These are phyloP conservation scores for Tholera decimalis DNA, from an alignment of 2,888 invertebrate genomes.

Conservation along the genomic window DNA sequence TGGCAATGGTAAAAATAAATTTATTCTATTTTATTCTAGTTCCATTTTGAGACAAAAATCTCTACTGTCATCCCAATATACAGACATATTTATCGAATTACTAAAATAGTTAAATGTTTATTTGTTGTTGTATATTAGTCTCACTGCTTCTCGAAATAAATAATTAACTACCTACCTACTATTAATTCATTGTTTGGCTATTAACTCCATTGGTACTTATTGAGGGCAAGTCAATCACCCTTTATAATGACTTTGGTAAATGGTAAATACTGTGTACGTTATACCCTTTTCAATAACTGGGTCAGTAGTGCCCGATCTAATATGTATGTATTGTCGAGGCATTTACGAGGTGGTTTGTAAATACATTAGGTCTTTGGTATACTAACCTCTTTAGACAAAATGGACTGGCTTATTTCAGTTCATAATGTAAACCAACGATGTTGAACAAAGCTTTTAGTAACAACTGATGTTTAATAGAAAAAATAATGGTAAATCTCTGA, in stretches of 20 bases:
- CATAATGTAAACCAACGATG: slow-evolving; percentile 18
- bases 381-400: slow-evolving; percentile 27
- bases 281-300: slow-evolving; percentile 34
- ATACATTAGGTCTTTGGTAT: slow-evolving; percentile 8
- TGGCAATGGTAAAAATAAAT: too few species aligned
- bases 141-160: neutral
- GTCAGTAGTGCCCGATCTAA: slow-evolving; percentile 12
- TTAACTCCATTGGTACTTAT: slow-evolving; percentile 2
- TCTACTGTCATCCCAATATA: too few species aligned
- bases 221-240: slow-evolving; percentile 33
- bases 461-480: neutral
- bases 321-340: slow-evolving; percentile 16
- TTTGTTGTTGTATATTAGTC: too few species aligned
- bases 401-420: slow-evolving; percentile 35
- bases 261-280: slow-evolving; percentile 10
- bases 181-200: neutral
- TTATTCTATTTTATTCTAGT: too few species aligned
- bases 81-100: too few species aligned
- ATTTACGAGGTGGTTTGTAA: slow-evolving; percentile 7
- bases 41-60: too few species aligned
- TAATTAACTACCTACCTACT: neutral
- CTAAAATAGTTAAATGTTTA: too few species aligned
- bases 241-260: slow-evolving; percentile 38
- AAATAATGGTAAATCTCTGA: neutral
- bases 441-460: neutral